Percentiles rank a stretch among this genome's conserved stretches.
Conservation (phyloP, 2,113 vertebrate species). For the Todiramphus saurophagus region DNA sequence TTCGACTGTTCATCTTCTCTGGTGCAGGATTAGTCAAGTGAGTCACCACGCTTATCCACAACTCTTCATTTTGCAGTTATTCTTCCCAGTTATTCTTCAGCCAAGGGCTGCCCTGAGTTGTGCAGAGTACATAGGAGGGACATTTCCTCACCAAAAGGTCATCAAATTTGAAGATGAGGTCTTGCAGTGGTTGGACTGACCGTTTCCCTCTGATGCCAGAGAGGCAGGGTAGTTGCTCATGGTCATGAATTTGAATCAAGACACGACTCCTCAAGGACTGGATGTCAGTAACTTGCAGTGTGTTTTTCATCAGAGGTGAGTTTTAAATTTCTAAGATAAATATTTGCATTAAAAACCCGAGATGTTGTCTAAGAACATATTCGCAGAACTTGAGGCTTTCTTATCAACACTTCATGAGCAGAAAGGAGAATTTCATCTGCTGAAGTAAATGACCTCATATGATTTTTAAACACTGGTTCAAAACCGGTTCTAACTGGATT, state of each 20-base stretch:
- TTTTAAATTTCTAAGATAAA: not conserved
- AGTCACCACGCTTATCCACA: not conserved
- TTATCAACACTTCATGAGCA: not conserved
- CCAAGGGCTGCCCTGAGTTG: not conserved
- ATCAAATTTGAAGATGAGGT: not conserved
- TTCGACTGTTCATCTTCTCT: not conserved
- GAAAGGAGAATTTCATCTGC: not conserved
- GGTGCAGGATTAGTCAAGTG: not conserved
- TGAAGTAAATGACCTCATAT: not conserved
- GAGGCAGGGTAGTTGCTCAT: not conserved
- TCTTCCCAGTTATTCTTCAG: not conserved
- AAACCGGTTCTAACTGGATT: not conserved
- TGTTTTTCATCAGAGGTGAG: not conserved
- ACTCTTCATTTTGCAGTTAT: not conserved
- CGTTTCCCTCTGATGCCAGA: not conserved
- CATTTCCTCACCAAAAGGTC: not conserved
- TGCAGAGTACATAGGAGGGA: not conserved
- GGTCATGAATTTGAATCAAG: not conserved
- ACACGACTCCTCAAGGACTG: not conserved
- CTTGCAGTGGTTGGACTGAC: not conserved
- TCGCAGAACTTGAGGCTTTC: not conserved
- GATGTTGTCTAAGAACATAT: not conserved
- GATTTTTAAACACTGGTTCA: not conserved
- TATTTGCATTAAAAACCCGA: accelerated
- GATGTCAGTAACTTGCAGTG: not conserved